Percentiles rank a stretch among this genome's conserved stretches.
phyloP scores from a whole-genome alignment of 2,113 vertebrate species.

The Rhizomys pruinosus region DNA sequence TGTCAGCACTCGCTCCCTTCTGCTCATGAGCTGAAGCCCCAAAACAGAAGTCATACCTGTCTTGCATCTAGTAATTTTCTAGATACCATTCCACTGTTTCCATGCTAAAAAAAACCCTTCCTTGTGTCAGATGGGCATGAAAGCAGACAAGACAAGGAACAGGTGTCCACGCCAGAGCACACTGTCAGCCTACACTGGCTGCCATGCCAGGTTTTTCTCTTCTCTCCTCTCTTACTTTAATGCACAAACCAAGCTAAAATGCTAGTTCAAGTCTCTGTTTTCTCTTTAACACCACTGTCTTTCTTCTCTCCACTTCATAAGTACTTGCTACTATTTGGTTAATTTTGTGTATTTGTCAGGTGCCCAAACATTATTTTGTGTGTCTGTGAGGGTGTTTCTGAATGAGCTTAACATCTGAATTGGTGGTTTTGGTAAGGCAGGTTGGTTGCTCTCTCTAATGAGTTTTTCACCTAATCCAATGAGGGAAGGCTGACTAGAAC shows the following conservation, averaged over 20 bases:
- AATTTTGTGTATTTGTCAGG: not conserved
- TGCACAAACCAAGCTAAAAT: conserved; percentile 19
- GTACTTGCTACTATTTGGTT: not conserved
- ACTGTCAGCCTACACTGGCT: too few species aligned
- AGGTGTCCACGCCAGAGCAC: not conserved
- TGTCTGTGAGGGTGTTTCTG: not conserved
- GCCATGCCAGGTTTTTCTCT: not conserved
- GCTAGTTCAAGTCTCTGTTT: not conserved
- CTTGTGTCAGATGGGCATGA: not conserved
- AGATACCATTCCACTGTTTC: too few species aligned
- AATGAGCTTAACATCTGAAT: not conserved
- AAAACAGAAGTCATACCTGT: too few species aligned
- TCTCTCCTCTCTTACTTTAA: not conserved
- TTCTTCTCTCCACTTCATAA: not conserved
- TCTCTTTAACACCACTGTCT: conserved; percentile 10
- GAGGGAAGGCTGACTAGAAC: not conserved
- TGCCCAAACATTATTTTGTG: not conserved
- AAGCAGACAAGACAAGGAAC: not conserved
- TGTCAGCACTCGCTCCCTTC: too few species aligned
- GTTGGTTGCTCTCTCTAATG: not conserved
- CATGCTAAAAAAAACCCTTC: too few species aligned
- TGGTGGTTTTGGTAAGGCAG: not conserved
- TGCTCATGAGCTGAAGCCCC: too few species aligned
- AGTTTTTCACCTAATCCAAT: too few species aligned
- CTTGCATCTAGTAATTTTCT: too few species aligned